phyloP scores from a whole-genome alignment of 2,888 invertebrate species.

The Phasia obesa region DNA sequence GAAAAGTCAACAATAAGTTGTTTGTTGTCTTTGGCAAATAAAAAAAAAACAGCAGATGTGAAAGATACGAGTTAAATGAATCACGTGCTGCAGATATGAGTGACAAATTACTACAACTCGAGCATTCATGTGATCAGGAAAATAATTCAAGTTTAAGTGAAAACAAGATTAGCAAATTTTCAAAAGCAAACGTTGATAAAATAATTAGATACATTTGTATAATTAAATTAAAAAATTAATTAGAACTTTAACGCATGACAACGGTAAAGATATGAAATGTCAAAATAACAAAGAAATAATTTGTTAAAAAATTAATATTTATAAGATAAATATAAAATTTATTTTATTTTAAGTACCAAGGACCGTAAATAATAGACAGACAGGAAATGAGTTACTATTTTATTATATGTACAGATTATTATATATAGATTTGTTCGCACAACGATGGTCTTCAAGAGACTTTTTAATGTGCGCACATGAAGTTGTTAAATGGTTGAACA shows the following conservation, averaged over 20 bases:
- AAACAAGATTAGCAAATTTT: slow-evolving; percentile 1
- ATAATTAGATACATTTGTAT: slow-evolving; percentile 1
- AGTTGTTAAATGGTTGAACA: too few species aligned
- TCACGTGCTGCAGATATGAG: slow-evolving; percentile 63
- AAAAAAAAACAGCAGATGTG: slow-evolving; percentile 25
- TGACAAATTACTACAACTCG: background rate
- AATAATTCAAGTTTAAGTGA: background rate
- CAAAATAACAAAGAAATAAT: background rate
- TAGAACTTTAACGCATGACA: slow-evolving; percentile 22
- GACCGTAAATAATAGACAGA: too few species aligned
- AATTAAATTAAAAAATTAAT: slow-evolving; percentile 32
- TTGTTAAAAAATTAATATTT: background rate
- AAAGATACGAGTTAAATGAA: slow-evolving; percentile 25
- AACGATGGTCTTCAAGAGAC: too few species aligned
- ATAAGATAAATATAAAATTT: too few species aligned
- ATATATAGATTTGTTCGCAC: too few species aligned
- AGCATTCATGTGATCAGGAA: slow-evolving; percentile 51
- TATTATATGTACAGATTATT: too few species aligned
- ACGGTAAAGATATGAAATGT: background rate
- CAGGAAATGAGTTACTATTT: too few species aligned
- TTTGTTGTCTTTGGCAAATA: slow-evolving; percentile 37
- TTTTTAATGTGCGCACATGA: too few species aligned
- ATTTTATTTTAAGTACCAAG: too few species aligned
- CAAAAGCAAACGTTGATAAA: slow-evolving; percentile 22
- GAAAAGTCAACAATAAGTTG: background rate